Percentiles rank a stretch among this genome's conserved stretches.
phyloP scores from a whole-genome alignment of 2,888 invertebrate species.

The Tenthredo scrophulariae region DNA sequence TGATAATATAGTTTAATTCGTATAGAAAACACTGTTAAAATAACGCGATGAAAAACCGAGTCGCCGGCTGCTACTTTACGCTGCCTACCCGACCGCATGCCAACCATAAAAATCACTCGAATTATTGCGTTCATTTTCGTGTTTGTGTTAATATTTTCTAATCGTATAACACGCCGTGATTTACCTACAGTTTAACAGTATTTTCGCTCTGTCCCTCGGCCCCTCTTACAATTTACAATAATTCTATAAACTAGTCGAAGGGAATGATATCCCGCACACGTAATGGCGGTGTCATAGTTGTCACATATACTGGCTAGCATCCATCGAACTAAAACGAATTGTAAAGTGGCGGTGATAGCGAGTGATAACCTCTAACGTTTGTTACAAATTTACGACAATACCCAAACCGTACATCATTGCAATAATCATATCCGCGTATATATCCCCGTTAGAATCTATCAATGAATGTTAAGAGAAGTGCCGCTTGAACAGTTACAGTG shows the following conservation, averaged over 20 bases:
- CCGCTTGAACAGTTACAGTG: constrained; percentile 3
- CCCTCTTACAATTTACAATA: neutral
- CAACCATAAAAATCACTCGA: neutral
- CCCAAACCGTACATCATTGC: neutral
- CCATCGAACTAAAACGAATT: neutral
- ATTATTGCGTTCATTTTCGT: neutral
- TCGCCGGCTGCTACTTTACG: constrained; percentile 47
- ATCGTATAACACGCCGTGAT: neutral
- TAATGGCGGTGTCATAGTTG: constrained; percentile 71
- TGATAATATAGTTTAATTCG: neutral
- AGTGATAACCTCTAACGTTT: neutral
- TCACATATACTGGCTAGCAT: constrained; percentile 57
- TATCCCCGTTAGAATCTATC: neutral
- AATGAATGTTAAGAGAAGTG: neutral
- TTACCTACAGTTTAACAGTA: no score
- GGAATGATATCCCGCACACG: constrained; percentile 60
- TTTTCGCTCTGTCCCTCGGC: neutral
- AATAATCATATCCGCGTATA: neutral
- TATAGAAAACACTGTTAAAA: constrained; percentile 66
- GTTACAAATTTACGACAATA: neutral
- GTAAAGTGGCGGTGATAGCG: neutral
- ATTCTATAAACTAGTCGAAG: neutral
- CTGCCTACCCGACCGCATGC: constrained; percentile 38
- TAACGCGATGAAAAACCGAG: constrained; percentile 57
- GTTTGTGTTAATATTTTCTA: neutral